Evolutionary conservation across 2,797 vertebrate species (phyloP), one percentile per base, ranked within the genome.

Genomic region (Danio albolineatus): DNA sequence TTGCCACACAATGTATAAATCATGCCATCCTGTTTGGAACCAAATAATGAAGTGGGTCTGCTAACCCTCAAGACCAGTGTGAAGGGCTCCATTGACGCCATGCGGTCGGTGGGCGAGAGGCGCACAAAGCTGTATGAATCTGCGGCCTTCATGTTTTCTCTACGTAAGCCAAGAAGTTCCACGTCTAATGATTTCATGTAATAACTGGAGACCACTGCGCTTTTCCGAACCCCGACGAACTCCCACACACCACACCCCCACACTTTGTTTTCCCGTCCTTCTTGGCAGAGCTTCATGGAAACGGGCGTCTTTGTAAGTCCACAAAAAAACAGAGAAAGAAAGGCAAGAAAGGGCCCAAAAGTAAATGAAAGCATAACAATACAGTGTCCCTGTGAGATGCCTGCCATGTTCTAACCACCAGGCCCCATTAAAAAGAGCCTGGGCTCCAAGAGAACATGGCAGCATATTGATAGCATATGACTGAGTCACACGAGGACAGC

Each of bases 241-340:
- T 89, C 90, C 89, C 80, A 64, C 78, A 21, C 77, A 54, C 46
- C 57, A 64, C 70, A 54, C 73, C 78, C 81, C 77, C 76, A 79
- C 69, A 76, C 82, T 89, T 94, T 94, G 92, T 91, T 90, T 83
- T 82, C 90, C 81, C 83, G 77, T 82, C 87, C 90, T 90, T 94
- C 90, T 90, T 93, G 92, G 90, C 92, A 89, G 86, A 90, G 87
- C 88, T 91, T 91, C 88, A 89, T 85, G 88, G 91, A 93, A 95
- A 94, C 87, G 91, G 90, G 89, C 89, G 92, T 90, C 92, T 85
- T 85, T 84, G 84, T 83, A 82, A 64, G 62, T 73, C 51, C 54
- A 49, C 70, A 70, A 83, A 77, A 83, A 56, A 65, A 73, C 19
- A n/a, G 48, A 70, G 71, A 81, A 79, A 76, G 36, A 73, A 28